Evolutionary conservation across 1,140 invertebrate species (phyloP), one percentile per base, ranked within the genome.

Genomic region (Macrobrachium rosenbergii): DNA sequence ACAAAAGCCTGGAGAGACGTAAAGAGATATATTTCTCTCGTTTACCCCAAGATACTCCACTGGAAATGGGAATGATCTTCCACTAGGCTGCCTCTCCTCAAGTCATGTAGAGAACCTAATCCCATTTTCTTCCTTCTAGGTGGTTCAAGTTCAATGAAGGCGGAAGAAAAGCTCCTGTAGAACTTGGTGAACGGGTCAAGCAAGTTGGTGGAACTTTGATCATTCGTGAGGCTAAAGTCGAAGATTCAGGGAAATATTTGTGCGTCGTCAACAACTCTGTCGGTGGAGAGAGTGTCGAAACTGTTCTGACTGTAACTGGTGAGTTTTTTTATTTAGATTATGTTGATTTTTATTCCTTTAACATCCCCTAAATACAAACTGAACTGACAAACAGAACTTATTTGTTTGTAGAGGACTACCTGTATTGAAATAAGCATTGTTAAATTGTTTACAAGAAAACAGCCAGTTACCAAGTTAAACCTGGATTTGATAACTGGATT

Each of bases 181-280:
- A 94, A 63, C 92, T 98, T 76, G 95, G 97, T 91, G 97, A 98
- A 73, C 94, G 97, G 89, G 95, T 98, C 2, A 96, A 96, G 90
- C 97, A 98, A 93, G 96, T 97, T n/a, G 97, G 97, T 88, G 97
- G 98, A 83, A 98, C 97, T 83, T 92, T 99, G 84, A 97, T 98
- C 89, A 98, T 99, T 84, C 95, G 95, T 85, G 96, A 98, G 91
- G 96, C 97, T 37, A 95, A 95, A 90, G 96, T 98, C 67, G 96
- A 96, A 90, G 97, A 98, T 92, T 97, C 96, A 85, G 98, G 98
- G 90, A 97, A 97, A 92, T 99, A 98, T 91, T 92, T 98, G 43
- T 99, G 98, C 91, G 96, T 98, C 86, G 97, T 98, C 0, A 97
- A 97, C 91, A 99, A 99, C 91, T 97, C 96, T 0, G 96, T 98